Evolutionary conservation across 1,140 invertebrate species (phyloP).

Genomic region (Trachelipus rathkii): DNA sequence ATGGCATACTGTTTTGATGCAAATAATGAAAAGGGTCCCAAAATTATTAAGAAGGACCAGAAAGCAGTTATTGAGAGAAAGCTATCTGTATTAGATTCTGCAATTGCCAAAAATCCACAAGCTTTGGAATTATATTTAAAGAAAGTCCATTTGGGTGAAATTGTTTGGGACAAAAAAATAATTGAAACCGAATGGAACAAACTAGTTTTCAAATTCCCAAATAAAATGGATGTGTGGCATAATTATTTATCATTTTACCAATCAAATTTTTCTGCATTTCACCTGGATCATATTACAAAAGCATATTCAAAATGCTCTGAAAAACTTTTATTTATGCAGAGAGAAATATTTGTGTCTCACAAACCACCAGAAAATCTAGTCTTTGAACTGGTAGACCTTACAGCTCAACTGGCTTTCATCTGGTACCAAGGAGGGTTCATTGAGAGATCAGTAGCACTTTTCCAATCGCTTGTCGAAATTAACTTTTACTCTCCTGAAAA

Average conservation of each 20-base stretch:
- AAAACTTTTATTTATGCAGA: conserved; percentile 45
- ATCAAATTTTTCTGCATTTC: conserved; percentile 50
- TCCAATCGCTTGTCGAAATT: conserved; percentile 55
- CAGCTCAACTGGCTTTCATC: conserved; percentile 51
- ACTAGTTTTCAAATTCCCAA: conserved; percentile 52
- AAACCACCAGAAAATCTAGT: conserved; percentile 44
- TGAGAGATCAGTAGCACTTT: conserved; percentile 53
- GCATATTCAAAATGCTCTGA: conserved; percentile 51
- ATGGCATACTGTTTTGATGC: conserved; percentile 33
- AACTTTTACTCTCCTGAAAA: conserved; percentile 51
- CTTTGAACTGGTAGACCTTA: conserved; percentile 49
- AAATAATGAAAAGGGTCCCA: conserved; percentile 30
- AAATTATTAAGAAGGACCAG: conserved; percentile 30
- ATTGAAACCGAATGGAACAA: conserved; percentile 52
- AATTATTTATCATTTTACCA: conserved; percentile 51
- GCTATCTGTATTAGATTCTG: conserved; percentile 53
- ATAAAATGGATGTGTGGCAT: conserved; percentile 51
- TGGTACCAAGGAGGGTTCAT: conserved; percentile 51
- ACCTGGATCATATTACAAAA: conserved; percentile 48
- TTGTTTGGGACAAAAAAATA: conserved; percentile 49
- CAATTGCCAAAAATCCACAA: conserved; percentile 52
- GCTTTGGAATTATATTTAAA: conserved; percentile 50
- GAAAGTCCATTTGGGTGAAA: conserved; percentile 50
- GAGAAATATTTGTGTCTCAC: conserved; percentile 48
- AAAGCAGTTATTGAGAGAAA: conserved; percentile 52